These are phyloP conservation scores for Theretra japonica DNA, from an alignment of 2,888 invertebrate genomes.

Conservation along the genomic window DNA sequence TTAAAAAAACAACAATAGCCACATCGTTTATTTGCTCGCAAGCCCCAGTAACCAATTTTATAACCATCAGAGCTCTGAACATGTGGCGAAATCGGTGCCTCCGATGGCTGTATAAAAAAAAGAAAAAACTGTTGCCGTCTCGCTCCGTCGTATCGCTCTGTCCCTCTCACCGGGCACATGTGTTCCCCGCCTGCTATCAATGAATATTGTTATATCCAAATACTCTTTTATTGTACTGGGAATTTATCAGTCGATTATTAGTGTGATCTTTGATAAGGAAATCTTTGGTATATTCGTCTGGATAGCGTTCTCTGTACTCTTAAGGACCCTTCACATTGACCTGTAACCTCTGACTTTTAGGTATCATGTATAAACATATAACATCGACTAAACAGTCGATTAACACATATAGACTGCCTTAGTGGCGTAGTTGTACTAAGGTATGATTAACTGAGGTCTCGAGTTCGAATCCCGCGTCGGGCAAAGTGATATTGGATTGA, in stretches of 20 bases:
- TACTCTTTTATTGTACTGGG: conserved; percentile 54
- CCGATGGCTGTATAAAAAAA: conserved; percentile 51
- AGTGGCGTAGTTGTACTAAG: too few relatives aligned
- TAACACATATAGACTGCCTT: too few relatives aligned
- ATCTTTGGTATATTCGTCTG: not conserved
- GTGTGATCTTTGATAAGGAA: conserved; percentile 3
- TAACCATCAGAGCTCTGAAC: conserved; percentile 57
- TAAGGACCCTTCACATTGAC: too few relatives aligned
- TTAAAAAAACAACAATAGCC: conserved; percentile 32
- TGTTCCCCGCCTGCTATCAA: conserved; percentile 73
- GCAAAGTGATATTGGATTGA: too few relatives aligned
- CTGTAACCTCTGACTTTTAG: too few relatives aligned
- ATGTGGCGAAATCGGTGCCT: conserved; percentile 76
- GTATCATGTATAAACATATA: too few relatives aligned
- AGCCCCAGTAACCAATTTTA: conserved; percentile 52
- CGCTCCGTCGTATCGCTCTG: conserved; percentile 50
- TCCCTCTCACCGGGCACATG: conserved; percentile 65
- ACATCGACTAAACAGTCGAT: too few relatives aligned
- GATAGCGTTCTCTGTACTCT: too few relatives aligned
- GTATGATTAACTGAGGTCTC: too few relatives aligned
- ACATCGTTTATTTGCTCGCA: conserved; percentile 32
- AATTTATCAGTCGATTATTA: conserved; percentile 45
- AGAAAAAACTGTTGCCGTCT: conserved; percentile 53
- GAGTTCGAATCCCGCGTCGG: too few relatives aligned
- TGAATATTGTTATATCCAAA: conserved; percentile 65